Conservation (phyloP, 2,888 invertebrate species). For the Caenorhabditis becei region DNA sequence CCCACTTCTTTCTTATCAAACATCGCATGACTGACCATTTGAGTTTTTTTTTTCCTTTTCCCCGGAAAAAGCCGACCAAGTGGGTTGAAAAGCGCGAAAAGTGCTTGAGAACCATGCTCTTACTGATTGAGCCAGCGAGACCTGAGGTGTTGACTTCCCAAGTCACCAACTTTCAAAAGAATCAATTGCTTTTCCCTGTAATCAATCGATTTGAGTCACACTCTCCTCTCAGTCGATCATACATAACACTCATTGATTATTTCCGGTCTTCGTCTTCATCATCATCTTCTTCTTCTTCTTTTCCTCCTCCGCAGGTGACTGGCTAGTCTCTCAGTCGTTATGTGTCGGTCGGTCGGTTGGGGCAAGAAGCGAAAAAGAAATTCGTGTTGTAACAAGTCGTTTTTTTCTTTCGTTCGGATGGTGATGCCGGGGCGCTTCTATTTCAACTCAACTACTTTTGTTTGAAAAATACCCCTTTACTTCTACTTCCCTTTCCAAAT, state of each 20-base stretch:
- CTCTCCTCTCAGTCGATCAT: constrained; percentile 8
- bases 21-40: background rate
- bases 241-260: constrained; percentile 44
- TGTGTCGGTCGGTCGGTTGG: constrained; percentile 48
- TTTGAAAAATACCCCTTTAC: background rate
- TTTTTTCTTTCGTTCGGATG: constrained; percentile 21
- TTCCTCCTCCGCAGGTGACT: constrained; percentile 49
- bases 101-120: background rate
- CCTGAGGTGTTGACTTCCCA: background rate
- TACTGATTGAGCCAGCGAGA: too few relatives aligned
- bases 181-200: constrained; percentile 21
- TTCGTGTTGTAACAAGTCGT: constrained; percentile 41
- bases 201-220: constrained; percentile 11
- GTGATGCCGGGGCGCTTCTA: background rate
- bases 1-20: background rate
- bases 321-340: constrained; percentile 54
- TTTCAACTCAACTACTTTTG: background rate
- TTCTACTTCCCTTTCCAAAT: background rate
- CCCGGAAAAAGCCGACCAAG: too few relatives aligned
- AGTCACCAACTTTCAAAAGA: constrained; percentile 5
- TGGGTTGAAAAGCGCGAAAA: too few relatives aligned
- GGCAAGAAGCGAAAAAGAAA: constrained; percentile 29
- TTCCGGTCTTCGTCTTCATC: constrained; percentile 30
- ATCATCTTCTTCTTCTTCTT: constrained; percentile 8
- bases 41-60: too few relatives aligned